Evolutionary conservation across 1,140 invertebrate species (phyloP).

Genomic region (Cryptotermes secundus): DNA sequence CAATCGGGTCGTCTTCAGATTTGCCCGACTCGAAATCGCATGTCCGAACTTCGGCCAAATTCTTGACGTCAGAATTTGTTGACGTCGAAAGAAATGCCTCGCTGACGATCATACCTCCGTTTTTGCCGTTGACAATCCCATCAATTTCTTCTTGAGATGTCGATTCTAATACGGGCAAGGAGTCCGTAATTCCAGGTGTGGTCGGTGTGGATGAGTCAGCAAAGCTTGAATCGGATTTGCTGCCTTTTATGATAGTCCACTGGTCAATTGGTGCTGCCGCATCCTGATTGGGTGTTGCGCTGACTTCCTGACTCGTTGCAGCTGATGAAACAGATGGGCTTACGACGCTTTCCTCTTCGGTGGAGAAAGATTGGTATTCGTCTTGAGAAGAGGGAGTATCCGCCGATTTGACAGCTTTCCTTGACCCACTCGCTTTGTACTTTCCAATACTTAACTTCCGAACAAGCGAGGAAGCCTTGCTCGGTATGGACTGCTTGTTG

Average conservation of each 20-base stretch:
- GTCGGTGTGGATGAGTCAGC: too few relatives aligned
- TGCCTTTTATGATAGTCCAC: background rate
- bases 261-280: background rate
- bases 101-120: too few relatives aligned
- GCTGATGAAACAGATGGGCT: background rate
- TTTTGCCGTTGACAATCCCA: too few relatives aligned
- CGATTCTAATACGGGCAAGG: too few relatives aligned
- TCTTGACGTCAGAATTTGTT: too few relatives aligned
- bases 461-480: background rate
- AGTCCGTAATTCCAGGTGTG: background rate
- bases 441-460: constrained; percentile 16
- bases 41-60: too few relatives aligned
- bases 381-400: background rate
- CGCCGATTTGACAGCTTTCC: background rate
- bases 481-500: background rate
- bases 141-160: too few relatives aligned
- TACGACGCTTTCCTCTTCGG: background rate
- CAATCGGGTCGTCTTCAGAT: background rate
- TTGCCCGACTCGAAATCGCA: background rate
- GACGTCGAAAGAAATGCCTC: too few relatives aligned
- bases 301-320: background rate
- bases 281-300: background rate
- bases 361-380: background rate
- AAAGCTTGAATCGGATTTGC: background rate
- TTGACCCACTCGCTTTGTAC: background rate